These are phyloP conservation scores for Tonatia bakeri DNA, from an alignment of 2,113 vertebrate genomes.

Conservation along the genomic window DNA sequence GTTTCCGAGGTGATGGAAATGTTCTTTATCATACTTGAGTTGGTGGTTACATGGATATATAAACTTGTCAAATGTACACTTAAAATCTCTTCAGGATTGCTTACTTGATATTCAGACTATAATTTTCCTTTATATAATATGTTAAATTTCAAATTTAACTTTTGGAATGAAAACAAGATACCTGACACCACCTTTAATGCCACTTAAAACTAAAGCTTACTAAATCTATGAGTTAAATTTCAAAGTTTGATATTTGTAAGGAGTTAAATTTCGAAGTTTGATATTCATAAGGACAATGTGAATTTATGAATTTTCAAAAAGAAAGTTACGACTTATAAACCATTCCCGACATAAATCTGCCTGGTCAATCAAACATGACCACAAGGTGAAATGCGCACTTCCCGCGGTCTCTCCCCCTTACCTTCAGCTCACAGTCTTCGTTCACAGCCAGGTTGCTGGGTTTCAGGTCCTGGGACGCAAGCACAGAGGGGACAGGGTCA, in stretches of 20 bases:
- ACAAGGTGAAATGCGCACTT: not conserved
- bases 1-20: not conserved
- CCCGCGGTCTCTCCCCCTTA: constrained; percentile 62
- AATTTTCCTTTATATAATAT: constrained; percentile 1
- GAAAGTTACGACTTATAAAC: not conserved
- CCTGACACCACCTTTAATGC: not conserved
- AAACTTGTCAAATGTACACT: not conserved
- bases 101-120: not conserved
- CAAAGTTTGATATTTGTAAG: constrained; percentile 10
- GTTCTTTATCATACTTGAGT: not conserved
- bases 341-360: not conserved
- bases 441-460: constrained; percentile 98
- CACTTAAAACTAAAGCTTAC: not conserved
- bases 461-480: constrained; percentile 90
- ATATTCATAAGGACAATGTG: not conserved
- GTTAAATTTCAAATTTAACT: constrained; percentile 24
- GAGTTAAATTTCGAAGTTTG: no score
- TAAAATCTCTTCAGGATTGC: not conserved
- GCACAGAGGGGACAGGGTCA: constrained; percentile 28
- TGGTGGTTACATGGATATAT: not conserved
- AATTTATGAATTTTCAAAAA: not conserved
- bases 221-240: not conserved
- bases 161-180: constrained; percentile 24
- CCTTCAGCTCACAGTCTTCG: constrained; percentile 98
- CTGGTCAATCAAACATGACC: not conserved